Percentiles rank a stretch among this genome's conserved stretches.
These are phyloP conservation scores for Bombylius major DNA, from an alignment of 2,888 invertebrate species.

Conservation along the genomic window DNA sequence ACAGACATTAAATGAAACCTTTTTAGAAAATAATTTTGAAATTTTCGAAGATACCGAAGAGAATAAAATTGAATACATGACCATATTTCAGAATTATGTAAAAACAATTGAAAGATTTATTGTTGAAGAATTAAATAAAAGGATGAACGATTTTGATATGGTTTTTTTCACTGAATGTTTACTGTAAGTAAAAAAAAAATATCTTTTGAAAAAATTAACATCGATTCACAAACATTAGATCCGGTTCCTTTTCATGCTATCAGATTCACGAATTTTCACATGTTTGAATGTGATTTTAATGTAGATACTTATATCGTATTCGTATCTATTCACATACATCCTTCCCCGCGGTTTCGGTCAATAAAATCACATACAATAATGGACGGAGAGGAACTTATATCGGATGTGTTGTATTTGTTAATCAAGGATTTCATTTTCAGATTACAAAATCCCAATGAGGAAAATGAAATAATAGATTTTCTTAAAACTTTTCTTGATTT, in stretches of 20 bases:
- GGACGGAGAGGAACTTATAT: too few species aligned
- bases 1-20: conserved; percentile 41
- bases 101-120: conserved; percentile 47
- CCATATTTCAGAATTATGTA: conserved; percentile 54
- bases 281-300: too few species aligned
- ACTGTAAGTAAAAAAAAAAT: conserved; percentile 30
- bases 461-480: conserved; percentile 68
- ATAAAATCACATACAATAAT: too few species aligned
- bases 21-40: conserved; percentile 53
- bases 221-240: too few species aligned
- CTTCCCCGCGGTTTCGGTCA: too few species aligned
- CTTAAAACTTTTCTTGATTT: conserved; percentile 58
- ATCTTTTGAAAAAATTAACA: too few species aligned
- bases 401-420: too few species aligned
- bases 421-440: too few species aligned
- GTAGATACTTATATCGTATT: too few species aligned
- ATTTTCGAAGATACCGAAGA: conserved; percentile 56
- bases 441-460: conserved; percentile 38
- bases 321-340: too few species aligned
- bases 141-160: conserved; percentile 46
- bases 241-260: too few species aligned
- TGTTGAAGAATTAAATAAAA: conserved; percentile 39
- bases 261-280: too few species aligned
- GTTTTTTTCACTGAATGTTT: conserved; percentile 37
- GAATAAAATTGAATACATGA: conserved; percentile 59